Conservation (phyloP, 1,140 invertebrate species). For the Leptinotarsa defecta region DNA sequence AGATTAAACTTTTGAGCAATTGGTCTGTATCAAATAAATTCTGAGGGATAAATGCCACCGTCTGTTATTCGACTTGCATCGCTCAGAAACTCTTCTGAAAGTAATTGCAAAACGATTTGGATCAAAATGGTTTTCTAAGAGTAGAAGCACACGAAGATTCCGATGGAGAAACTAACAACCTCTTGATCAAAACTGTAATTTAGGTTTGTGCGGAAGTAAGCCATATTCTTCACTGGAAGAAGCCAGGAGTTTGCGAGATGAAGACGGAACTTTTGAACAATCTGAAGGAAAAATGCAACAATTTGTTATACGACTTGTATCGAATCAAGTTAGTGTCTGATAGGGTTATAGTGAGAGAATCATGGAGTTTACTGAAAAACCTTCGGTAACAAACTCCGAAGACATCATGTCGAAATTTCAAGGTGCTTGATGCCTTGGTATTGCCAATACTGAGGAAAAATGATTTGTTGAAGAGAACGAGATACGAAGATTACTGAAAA, state of each 20-base stretch:
- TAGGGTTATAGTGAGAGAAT: not conserved
- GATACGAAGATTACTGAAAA: not conserved
- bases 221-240: constrained; percentile 14
- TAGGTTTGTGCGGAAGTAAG: not conserved
- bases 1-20: constrained; percentile 17
- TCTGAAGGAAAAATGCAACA: not conserved
- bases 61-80: not conserved
- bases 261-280: constrained; percentile 13
- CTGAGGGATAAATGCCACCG: constrained; percentile 6
- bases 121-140: constrained; percentile 24
- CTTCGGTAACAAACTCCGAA: not conserved
- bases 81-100: not conserved
- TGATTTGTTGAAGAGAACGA: not conserved
- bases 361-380: not conserved
- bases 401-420: not conserved
- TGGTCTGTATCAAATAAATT: not conserved
- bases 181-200: constrained; percentile 5
- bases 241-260: not conserved
- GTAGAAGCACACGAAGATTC: constrained; percentile 8
- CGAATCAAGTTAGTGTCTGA: not conserved
- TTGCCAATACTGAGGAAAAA: not conserved
- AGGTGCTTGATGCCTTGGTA: not conserved
- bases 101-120: not conserved
- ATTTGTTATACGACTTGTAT: not conserved
- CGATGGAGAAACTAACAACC: not conserved